These are phyloP conservation scores for Beris chalybata DNA, from an alignment of 2,888 invertebrate species.

Conservation along the genomic window DNA sequence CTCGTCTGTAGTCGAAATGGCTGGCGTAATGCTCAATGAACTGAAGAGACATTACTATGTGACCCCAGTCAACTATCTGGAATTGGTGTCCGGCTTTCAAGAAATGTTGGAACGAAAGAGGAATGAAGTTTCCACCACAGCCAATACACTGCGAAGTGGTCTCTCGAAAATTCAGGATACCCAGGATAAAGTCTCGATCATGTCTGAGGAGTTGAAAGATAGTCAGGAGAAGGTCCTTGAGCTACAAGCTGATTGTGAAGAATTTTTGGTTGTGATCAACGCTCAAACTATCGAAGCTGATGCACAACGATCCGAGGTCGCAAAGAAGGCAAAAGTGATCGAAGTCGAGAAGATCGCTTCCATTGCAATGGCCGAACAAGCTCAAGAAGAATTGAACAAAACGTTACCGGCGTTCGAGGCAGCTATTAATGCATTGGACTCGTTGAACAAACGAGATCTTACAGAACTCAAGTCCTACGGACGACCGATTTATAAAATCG, in stretches of 20 bases:
- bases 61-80: conserved; percentile 85
- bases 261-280: conserved; percentile 80
- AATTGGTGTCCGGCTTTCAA: conserved; percentile 82
- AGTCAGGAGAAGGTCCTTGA: conserved; percentile 72
- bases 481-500: conserved; percentile 83
- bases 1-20: conserved; percentile 75
- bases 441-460: conserved; percentile 83
- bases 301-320: conserved; percentile 75
- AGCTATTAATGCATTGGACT: conserved; percentile 74
- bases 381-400: conserved; percentile 78
- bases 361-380: conserved; percentile 77
- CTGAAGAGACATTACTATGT: conserved; percentile 84
- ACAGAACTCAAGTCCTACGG: conserved; percentile 89
- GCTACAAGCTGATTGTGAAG: conserved; percentile 82
- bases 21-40: conserved; percentile 72
- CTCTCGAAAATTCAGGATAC: conserved; percentile 87
- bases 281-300: conserved; percentile 81
- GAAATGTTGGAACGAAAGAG: conserved; percentile 74
- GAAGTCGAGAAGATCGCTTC: conserved; percentile 79
- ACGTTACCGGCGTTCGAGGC: conserved; percentile 88
- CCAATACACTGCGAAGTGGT: conserved; percentile 80
- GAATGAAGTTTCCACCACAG: conserved; percentile 68
- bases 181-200: conserved; percentile 74
- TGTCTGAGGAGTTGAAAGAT: conserved; percentile 79
- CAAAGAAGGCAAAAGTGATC: conserved; percentile 72